Evolutionary conservation across 1,140 invertebrate genomes (phyloP).

Genomic region (Bombus sibiricus): DNA sequence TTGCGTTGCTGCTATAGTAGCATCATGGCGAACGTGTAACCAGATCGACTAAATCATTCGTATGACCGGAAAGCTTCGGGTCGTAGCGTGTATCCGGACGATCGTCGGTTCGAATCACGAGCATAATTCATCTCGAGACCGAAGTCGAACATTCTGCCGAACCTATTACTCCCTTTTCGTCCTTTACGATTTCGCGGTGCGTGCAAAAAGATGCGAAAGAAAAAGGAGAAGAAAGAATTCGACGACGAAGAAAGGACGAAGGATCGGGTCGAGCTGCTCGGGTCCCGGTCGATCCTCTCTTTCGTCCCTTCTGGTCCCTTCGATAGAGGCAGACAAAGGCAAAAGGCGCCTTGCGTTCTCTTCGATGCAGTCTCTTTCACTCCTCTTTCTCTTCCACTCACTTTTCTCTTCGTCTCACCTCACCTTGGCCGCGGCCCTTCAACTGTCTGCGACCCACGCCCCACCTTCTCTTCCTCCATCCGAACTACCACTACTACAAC

Average conservation of each 20-base stretch:
- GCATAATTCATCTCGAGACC: constrained; percentile 6
- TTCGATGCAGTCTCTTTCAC: constrained; percentile 48
- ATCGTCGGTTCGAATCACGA: background rate
- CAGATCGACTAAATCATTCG: background rate
- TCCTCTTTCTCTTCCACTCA: constrained; percentile 43
- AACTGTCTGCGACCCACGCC: constrained; percentile 79
- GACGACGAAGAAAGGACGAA: constrained; percentile 28
- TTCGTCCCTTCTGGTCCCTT: constrained; percentile 57
- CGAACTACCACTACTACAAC: constrained; percentile 59
- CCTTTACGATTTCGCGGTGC: constrained; percentile 40
- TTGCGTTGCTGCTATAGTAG: background rate
- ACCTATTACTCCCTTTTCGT: constrained; percentile 27
- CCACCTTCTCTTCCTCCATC: constrained; percentile 66
- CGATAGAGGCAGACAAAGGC: constrained; percentile 67
- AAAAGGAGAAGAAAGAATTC: constrained; percentile 3
- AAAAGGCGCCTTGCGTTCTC: constrained; percentile 66
- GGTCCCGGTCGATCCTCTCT: constrained; percentile 39
- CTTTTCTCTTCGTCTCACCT: constrained; percentile 66
- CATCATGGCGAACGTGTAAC: background rate
- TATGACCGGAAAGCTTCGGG: background rate
- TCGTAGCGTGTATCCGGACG: background rate
- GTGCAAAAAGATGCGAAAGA: constrained; percentile 15
- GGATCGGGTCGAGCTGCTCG: constrained; percentile 15
- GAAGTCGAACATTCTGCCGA: constrained; percentile 1
- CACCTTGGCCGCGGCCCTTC: constrained; percentile 80